Evolutionary conservation across 2,888 invertebrate genomes (phyloP).

Genomic region (Epinotia nisella): DNA sequence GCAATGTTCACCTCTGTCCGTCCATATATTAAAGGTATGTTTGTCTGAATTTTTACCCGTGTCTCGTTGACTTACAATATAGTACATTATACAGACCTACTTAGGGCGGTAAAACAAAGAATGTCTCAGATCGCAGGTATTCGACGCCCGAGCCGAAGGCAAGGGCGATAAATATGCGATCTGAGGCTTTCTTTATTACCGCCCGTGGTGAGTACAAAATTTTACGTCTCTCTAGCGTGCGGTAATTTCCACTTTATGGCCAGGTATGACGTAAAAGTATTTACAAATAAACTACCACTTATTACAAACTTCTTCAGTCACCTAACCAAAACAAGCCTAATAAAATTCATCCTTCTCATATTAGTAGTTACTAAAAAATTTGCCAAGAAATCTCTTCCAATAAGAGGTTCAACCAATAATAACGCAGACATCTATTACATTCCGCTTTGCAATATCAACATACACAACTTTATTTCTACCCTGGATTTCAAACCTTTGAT

Average conservation of each 20-base stretch:
- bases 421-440: constrained; percentile 19
- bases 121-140: no score
- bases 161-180: no score
- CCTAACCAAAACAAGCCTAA: constrained; percentile 8
- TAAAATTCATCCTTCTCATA: constrained; percentile 28
- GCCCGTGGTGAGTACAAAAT: no score
- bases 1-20: not conserved
- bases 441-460: constrained; percentile 29
- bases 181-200: no score
- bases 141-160: no score
- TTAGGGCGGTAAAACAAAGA: no score
- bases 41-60: not conserved
- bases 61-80: not conserved
- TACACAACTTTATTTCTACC: not conserved
- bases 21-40: not conserved
- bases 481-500: not conserved
- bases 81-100: no score
- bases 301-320: not conserved
- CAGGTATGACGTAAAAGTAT: no score
- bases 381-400: constrained; percentile 32
- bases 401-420: constrained; percentile 26
- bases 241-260: no score
- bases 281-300: not conserved
- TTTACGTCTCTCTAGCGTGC: no score
- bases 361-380: constrained; percentile 20